These are phyloP conservation scores for Scaptomyza montana DNA, from an alignment of 1,140 invertebrate genomes.

Conservation along the genomic window DNA sequence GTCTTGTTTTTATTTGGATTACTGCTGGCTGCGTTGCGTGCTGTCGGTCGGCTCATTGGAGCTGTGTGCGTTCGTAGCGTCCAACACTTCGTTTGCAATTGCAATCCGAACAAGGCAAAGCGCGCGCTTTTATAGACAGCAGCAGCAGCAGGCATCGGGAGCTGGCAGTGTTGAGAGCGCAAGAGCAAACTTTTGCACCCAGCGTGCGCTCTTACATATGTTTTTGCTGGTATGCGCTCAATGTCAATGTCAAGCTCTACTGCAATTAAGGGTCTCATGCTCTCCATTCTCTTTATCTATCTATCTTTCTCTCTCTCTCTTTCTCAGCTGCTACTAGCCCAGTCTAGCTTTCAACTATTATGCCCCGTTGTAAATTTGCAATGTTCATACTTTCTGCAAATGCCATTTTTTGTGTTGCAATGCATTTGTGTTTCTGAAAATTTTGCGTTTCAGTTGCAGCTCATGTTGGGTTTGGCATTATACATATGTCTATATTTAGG, in stretches of 20 bases:
- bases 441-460: too few species aligned
- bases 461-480: too few species aligned
- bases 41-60: background rate
- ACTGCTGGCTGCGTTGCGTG: background rate
- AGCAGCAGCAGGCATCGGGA: background rate
- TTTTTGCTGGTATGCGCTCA: background rate
- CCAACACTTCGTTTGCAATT: conserved; percentile 28
- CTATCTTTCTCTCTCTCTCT: background rate
- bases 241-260: conserved; percentile 40
- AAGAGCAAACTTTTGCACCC: background rate
- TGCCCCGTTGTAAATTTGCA: too few species aligned
- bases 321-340: background rate
- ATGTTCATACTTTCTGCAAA: too few species aligned
- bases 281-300: background rate
- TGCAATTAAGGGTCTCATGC: conserved; percentile 24
- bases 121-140: conserved; percentile 31
- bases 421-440: too few species aligned
- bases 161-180: conserved; percentile 16
- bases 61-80: background rate
- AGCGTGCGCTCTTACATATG: conserved; percentile 1
- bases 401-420: too few species aligned
- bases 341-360: background rate
- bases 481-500: too few species aligned
- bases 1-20: background rate
- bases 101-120: conserved; percentile 23